Base-by-base conservation (phyloP, 2,888 invertebrate genomes). In the Phania funesta region DNA sequence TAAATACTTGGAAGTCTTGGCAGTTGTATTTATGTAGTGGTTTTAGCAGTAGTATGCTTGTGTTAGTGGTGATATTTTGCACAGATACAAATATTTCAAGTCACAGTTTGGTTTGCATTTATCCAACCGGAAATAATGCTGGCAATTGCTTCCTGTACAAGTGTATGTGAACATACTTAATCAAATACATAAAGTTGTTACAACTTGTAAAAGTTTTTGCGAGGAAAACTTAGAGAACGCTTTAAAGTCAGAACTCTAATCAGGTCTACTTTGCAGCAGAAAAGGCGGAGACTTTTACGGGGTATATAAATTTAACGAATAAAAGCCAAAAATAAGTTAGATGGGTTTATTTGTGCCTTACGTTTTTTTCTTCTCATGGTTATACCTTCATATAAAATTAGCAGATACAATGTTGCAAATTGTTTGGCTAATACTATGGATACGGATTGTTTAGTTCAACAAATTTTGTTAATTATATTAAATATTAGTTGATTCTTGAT, bases 91-190 rank as follows among this genome's bases (percentile, higher is more conserved):
- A 71, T 65, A 78, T 50, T 78, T 65, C 32, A 56, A 65, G 38
- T 48, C 50, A 50, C 64, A 44, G 56, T 78, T 48, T 74, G 77
- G 74, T 80, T 77, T 78, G 50, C 58, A 82, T 78, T 82, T 75
- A 83, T 62, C 77, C 70, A 80, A 73, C 48, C 84, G 83, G 84
- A 84, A 80, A 75, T 74, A 78, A 78, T 78, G 60, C 71, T 73
- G 73, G 80, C 83, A 84, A 84, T 84, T 80, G 75, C 75, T 83
- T 83, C 83, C 84, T 62, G 74, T 62, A 32, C 56, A 18, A 32
- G 16, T 60, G 22, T 38, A 38, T 32, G 38, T 44, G 54, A 16
- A 20, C 67, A 35, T 56, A 29, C 38, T 52, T 29, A 32, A 58
- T 50, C 32, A 18, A 32, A 29, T 29, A 44, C 9, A 24, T 70